Base-by-base conservation (phyloP, 2,113 vertebrate genomes). In the Antigone vipio region DNA sequence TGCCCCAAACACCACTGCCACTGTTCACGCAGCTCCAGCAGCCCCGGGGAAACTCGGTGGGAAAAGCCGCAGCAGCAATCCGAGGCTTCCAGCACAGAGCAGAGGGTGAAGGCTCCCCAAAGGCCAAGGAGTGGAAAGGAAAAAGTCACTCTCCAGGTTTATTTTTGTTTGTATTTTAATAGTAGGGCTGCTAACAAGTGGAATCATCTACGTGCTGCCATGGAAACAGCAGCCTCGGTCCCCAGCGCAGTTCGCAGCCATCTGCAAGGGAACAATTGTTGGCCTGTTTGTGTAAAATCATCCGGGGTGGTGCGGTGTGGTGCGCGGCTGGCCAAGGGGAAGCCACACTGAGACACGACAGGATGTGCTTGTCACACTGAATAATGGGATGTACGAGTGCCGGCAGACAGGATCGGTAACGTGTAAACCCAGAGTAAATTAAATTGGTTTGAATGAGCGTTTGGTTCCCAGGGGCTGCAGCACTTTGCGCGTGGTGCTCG, bases 181-280 rank as follows among this genome's bases (percentile, higher is more conserved):
- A 50, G 15, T 13, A 24, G 76, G 58, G 79, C 60, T 80, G 83
- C 44, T 84, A 68, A 59, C 47, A 3, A 64, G 62, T 9, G 80
- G 74, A 73, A 58, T 76, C 2, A 0, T 77, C 38, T 69, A 7
- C 1, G 5, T 82, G 96, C 85, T 96, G 92, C 89, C 82, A 93
- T 97, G 93, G 94, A 86, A 96, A 95, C 95, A 45, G 77, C 82
- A 93, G 96, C 68, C 38, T 49, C 35, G 68, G 89, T 92, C 58
- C 63, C 63, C 59, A 14, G 77, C 4, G 0, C 20, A 17, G 63
- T 40, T 27, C 8, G 9, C 71, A 93, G 86, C 72, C 74, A 24
- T 64, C 84, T 45, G 64, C 75, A 32, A 49, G 59, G 90, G 64
- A 78, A 58, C 58, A 44, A 45, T 22, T 55, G 49, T 53, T 30